These are phyloP conservation scores for Leptopilina syphax DNA, from an alignment of 2,888 invertebrate species.

Conservation along the genomic window DNA sequence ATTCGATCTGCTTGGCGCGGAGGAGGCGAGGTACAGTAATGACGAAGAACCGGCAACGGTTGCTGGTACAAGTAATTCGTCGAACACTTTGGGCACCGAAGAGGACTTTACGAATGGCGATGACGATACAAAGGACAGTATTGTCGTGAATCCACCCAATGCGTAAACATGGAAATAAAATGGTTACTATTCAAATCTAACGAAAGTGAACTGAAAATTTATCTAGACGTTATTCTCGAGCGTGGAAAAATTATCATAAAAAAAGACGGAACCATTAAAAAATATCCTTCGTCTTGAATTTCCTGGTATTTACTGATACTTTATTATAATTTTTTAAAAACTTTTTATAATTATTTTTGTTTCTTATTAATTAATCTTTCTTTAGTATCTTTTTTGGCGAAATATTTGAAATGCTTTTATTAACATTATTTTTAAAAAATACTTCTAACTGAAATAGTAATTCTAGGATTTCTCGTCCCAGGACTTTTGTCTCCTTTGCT, in stretches of 20 bases:
- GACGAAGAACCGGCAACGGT: conserved; percentile 64
- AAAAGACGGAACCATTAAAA: conserved; percentile 75
- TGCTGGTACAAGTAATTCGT: conserved; percentile 66
- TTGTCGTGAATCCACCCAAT: conserved; percentile 60
- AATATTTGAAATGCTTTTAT: conserved; percentile 34
- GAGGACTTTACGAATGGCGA: conserved; percentile 70
- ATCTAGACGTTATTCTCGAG: conserved; percentile 84
- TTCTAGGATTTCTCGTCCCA: conserved; percentile 65
- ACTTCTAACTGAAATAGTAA: too few relatives aligned
- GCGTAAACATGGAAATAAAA: conserved; percentile 74
- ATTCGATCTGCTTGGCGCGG: conserved; percentile 63
- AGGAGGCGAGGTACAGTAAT: conserved; percentile 64
- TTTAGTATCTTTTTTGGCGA: neutral
- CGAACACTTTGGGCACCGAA: conserved; percentile 64
- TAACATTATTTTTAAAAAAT: neutral
- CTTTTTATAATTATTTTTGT: too few relatives aligned
- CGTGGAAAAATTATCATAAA: conserved; percentile 80
- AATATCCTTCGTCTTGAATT: conserved; percentile 69
- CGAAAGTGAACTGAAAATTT: conserved; percentile 89
- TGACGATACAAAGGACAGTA: conserved; percentile 72
- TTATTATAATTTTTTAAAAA: neutral
- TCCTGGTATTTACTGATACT: conserved; percentile 64
- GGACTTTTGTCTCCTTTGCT: conserved; percentile 81
- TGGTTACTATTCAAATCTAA: conserved; percentile 85
- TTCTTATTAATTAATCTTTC: too few relatives aligned